These are phyloP conservation scores for Drosophila diplacantha DNA, from an alignment of 2,888 invertebrate genomes.

Conservation along the genomic window DNA sequence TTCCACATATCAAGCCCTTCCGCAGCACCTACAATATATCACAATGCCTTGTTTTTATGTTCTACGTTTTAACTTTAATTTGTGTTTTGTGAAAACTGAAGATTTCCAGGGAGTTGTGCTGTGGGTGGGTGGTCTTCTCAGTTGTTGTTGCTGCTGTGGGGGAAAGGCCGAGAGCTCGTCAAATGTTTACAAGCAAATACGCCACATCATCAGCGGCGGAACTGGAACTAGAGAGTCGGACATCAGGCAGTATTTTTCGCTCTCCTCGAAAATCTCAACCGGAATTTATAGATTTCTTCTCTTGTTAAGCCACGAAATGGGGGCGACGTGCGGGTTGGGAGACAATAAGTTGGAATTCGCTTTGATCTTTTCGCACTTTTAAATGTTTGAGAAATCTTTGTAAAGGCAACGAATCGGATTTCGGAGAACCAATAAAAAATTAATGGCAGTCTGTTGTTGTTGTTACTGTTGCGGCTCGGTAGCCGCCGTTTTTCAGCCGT, in stretches of 20 bases:
- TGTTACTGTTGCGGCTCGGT: slow-evolving; percentile 30
- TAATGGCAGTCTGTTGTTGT: slow-evolving; percentile 60
- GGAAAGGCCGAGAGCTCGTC: slow-evolving; percentile 47
- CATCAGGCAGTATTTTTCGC: slow-evolving; percentile 1
- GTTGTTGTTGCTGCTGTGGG: not conserved
- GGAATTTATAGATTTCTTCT: slow-evolving; percentile 39
- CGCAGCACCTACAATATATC: not conserved
- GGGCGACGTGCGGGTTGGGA: slow-evolving; percentile 31
- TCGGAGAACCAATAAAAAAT: slow-evolving; percentile 71
- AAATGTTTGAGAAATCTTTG: slow-evolving; percentile 72
- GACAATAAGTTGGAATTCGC: slow-evolving; percentile 71
- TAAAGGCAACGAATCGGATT: slow-evolving; percentile 67
- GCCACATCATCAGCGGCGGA: slow-evolving; percentile 56
- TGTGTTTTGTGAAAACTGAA: slow-evolving; percentile 5
- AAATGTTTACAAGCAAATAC: slow-evolving; percentile 72
- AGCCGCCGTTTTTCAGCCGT: slow-evolving; percentile 29
- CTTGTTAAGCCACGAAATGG: slow-evolving; percentile 52
- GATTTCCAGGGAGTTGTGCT: not conserved
- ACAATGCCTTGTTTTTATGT: not conserved
- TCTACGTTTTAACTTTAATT: slow-evolving; percentile 5
- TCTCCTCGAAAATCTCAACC: slow-evolving; percentile 25
- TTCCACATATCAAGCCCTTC: too few species aligned
- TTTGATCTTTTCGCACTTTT: slow-evolving; percentile 73
- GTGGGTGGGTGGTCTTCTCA: slow-evolving; percentile 1
- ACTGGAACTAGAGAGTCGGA: slow-evolving; percentile 18